phyloP scores from a whole-genome alignment of 2,888 invertebrate genomes.

The Ptychoptera contaminata region DNA sequence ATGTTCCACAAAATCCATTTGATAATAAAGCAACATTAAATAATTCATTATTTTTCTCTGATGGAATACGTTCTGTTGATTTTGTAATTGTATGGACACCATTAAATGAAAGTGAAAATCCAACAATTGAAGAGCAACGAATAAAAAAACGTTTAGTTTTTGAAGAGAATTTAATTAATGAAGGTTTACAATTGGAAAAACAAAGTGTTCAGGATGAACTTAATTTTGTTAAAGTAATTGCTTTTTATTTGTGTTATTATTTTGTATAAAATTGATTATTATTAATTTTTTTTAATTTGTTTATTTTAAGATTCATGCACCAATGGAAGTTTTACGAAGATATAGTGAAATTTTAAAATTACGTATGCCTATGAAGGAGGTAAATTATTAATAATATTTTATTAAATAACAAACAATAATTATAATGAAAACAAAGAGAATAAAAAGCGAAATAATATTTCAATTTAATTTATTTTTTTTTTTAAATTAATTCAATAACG shows the following conservation, averaged over 20 bases:
- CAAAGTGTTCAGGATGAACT: slow-evolving; percentile 52
- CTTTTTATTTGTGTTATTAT: not conserved
- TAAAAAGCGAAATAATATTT: no score
- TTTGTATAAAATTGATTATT: not conserved
- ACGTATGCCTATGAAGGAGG: slow-evolving; percentile 86
- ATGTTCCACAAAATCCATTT: slow-evolving; percentile 10
- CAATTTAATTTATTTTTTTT: no score
- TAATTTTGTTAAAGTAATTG: slow-evolving; percentile 55
- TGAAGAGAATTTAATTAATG: slow-evolving; percentile 52
- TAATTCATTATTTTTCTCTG: slow-evolving; percentile 46
- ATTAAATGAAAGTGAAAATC: slow-evolving; percentile 35
- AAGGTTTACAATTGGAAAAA: slow-evolving; percentile 59
- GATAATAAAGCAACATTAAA: slow-evolving; percentile 11
- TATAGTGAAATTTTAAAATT: slow-evolving; percentile 87
- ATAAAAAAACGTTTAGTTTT: slow-evolving; percentile 42
- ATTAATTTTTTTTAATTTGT: not conserved
- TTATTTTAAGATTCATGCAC: slow-evolving; percentile 61
- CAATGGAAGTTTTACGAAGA: slow-evolving; percentile 61
- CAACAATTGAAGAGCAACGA: slow-evolving; percentile 24
- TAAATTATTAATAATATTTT: slow-evolving; percentile 21
- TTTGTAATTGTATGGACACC: slow-evolving; percentile 66
- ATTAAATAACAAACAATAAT: no score
- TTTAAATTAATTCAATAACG: not conserved
- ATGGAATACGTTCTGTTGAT: slow-evolving; percentile 56
- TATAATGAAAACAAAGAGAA: no score